phyloP scores from a whole-genome alignment of 1,140 invertebrate genomes.

The Trichonephila clavata region DNA sequence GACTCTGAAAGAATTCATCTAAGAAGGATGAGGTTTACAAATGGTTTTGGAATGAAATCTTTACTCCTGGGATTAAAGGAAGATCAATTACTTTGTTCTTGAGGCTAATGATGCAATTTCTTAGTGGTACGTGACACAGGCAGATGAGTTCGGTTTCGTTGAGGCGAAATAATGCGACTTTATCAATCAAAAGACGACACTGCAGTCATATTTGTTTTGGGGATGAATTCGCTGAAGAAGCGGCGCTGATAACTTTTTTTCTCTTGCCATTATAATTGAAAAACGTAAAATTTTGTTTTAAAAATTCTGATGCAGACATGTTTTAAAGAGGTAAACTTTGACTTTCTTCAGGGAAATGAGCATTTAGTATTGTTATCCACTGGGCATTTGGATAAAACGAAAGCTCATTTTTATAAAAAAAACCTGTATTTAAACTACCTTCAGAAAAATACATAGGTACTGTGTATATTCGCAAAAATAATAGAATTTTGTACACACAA shows the following conservation, averaged over 20 bases:
- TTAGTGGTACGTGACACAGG: slow-evolving; percentile 27
- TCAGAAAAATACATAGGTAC: too few relatives aligned
- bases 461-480: too few relatives aligned
- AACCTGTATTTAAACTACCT: not conserved
- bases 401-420: not conserved
- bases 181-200: slow-evolving; percentile 58
- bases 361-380: not conserved
- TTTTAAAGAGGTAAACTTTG: not conserved
- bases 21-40: slow-evolving; percentile 68
- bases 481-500: too few relatives aligned
- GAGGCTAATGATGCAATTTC: slow-evolving; percentile 66
- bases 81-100: slow-evolving; percentile 72
- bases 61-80: slow-evolving; percentile 69
- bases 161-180: slow-evolving; percentile 46
- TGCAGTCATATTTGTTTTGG: slow-evolving; percentile 1
- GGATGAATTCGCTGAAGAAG: slow-evolving; percentile 22
- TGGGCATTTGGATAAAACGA: not conserved
- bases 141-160: slow-evolving; percentile 43
- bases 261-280: not conserved
- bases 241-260: not conserved
- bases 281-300: not conserved
- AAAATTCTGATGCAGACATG: not conserved
- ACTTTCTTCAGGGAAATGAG: not conserved
- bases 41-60: slow-evolving; percentile 69
- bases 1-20: slow-evolving; percentile 61